Evolutionary conservation across 2,888 invertebrate genomes (phyloP).

Genomic region (Shargacucullia verbasci): DNA sequence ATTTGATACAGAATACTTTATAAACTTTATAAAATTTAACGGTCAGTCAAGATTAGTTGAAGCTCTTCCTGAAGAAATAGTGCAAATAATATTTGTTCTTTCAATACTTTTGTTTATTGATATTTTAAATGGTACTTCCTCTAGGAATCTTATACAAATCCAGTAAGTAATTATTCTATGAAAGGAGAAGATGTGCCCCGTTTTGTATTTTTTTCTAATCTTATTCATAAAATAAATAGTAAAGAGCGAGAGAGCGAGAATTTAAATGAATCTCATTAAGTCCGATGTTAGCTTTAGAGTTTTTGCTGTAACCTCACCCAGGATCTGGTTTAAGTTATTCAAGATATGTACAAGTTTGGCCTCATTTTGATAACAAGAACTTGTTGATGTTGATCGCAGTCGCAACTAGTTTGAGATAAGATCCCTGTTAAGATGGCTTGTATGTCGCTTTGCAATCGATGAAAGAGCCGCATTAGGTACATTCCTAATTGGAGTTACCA

Average conservation of each 20-base stretch:
- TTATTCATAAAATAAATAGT: slow-evolving; percentile 8
- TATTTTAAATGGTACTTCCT: too few relatives aligned
- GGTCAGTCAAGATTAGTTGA: too few relatives aligned
- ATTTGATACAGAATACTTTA: too few relatives aligned
- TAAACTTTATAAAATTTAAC: too few relatives aligned
- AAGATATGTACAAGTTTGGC: slow-evolving; percentile 52
- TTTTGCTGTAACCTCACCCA: slow-evolving; percentile 34
- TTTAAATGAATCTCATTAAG: slow-evolving; percentile 41
- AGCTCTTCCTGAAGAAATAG: too few relatives aligned
- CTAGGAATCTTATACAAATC: too few relatives aligned
- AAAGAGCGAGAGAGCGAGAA: slow-evolving; percentile 17
- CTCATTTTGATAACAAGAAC: slow-evolving; percentile 54
- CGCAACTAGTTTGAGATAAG: slow-evolving; percentile 45
- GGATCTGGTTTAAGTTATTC: slow-evolving; percentile 45
- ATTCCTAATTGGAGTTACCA: background rate
- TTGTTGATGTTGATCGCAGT: slow-evolving; percentile 41
- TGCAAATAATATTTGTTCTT: too few relatives aligned
- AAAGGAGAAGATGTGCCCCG: background rate
- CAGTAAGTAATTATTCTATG: too few relatives aligned
- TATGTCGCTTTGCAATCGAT: slow-evolving; percentile 31
- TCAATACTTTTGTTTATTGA: too few relatives aligned
- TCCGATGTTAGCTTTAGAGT: slow-evolving; percentile 23
- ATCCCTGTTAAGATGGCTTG: slow-evolving; percentile 39
- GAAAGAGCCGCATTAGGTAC: slow-evolving; percentile 26
- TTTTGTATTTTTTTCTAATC: too few relatives aligned